Evolutionary conservation across 2,888 invertebrate genomes (phyloP).

Genomic region (Thecophora atra): DNA sequence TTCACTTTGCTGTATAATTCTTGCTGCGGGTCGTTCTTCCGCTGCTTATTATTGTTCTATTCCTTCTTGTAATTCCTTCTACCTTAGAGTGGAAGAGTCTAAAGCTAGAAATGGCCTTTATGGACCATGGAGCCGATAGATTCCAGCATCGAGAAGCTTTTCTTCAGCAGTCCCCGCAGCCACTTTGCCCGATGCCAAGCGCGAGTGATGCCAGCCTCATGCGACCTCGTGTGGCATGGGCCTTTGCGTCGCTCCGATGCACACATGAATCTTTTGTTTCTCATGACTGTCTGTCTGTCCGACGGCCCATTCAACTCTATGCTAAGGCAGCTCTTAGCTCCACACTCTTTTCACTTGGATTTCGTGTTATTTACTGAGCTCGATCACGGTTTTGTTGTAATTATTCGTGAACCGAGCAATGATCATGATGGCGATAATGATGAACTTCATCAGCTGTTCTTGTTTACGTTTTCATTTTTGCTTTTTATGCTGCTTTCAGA

Average conservation of each 20-base stretch:
- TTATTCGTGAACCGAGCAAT: background rate
- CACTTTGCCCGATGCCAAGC: background rate
- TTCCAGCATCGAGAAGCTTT: conserved; percentile 7
- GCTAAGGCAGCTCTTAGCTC: too few relatives aligned
- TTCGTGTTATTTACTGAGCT: conserved; percentile 1
- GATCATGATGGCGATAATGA: too few relatives aligned
- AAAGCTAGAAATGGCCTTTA: too few relatives aligned
- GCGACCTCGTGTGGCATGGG: background rate
- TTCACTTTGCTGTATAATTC: too few relatives aligned
- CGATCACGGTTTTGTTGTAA: background rate
- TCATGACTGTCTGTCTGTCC: conserved; percentile 12
- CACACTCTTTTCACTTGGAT: conserved; percentile 27
- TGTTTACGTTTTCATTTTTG: background rate
- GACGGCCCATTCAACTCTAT: conserved; percentile 2
- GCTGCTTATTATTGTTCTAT: too few relatives aligned
- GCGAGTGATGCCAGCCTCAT: background rate
- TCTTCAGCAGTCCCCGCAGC: background rate
- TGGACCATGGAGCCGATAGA: background rate
- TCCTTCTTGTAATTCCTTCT: too few relatives aligned
- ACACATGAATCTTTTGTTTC: too few relatives aligned
- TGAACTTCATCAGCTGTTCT: background rate
- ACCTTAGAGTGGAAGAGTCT: too few relatives aligned
- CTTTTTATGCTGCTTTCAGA: background rate
- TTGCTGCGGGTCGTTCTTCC: too few relatives aligned
- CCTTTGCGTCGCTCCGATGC: background rate